Evolutionary conservation across 2,888 invertebrate genomes (phyloP).

Genomic region (Sabatieria punctata): DNA sequence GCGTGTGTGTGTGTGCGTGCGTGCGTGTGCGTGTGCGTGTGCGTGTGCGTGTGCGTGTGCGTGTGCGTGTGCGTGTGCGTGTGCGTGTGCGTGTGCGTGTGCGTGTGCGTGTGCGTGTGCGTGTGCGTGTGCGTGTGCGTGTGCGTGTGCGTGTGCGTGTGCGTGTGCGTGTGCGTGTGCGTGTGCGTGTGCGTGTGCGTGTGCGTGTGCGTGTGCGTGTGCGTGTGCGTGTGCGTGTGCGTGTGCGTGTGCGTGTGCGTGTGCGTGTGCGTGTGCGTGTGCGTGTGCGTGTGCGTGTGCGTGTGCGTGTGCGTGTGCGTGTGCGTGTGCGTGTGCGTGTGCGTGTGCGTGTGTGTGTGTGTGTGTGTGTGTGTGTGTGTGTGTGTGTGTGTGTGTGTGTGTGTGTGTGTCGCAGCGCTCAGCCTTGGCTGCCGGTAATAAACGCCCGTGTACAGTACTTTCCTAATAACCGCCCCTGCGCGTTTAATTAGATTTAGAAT

Average conservation of each 20-base stretch:
- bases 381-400: conserved; percentile 11
- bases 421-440: too few relatives aligned
- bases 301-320: conserved; percentile 6
- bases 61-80: conserved; percentile 3
- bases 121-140: conserved; percentile 2
- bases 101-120: conserved; percentile 1
- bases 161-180: conserved; percentile 1
- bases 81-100: conserved; percentile 2
- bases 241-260: conserved; percentile 1
- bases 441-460: too few relatives aligned
- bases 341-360: conserved; percentile 4
- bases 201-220: conserved; percentile 2
- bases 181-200: conserved; percentile 2
- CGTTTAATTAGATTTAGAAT: too few relatives aligned
- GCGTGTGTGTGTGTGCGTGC: too few relatives aligned
- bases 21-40: conserved; percentile 2
- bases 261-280: conserved; percentile 4
- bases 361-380: conserved; percentile 6
- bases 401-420: conserved; percentile 8
- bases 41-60: conserved; percentile 1
- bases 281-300: conserved; percentile 6
- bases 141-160: conserved; percentile 2
- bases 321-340: conserved; percentile 5
- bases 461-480: too few relatives aligned
- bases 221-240: conserved; percentile 1